phyloP scores from a whole-genome alignment of 2,113 vertebrate genomes.

The Petromus typicus region DNA sequence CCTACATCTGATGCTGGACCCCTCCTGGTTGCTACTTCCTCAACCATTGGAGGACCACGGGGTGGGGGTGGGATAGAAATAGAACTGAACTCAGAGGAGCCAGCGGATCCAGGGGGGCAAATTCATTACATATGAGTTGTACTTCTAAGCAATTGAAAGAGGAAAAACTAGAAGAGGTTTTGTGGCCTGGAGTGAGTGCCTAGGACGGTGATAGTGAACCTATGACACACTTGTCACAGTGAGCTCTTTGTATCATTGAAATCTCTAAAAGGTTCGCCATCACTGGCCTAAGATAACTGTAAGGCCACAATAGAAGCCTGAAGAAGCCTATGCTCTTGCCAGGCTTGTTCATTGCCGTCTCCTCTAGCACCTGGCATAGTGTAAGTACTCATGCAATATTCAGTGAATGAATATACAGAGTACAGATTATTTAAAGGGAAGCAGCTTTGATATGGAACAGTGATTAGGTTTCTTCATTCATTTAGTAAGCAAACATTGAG shows the following conservation, averaged over 20 bases:
- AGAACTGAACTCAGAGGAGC: neutral
- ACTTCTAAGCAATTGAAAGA: neutral
- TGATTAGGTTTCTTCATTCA: constrained; percentile 51
- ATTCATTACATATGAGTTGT: neutral
- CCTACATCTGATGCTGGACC: neutral
- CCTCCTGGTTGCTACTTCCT: neutral
- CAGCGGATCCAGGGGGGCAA: neutral
- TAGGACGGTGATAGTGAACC: neutral
- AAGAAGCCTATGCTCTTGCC: neutral
- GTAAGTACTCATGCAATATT: neutral
- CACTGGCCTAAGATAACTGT: neutral
- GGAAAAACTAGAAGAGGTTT: neutral
- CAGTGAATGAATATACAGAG: neutral
- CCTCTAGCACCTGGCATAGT: neutral
- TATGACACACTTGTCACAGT: neutral
- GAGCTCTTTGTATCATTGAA: neutral
- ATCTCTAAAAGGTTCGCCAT: neutral
- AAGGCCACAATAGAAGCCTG: neutral
- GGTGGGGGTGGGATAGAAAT: neutral
- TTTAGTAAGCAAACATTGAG: constrained; percentile 22
- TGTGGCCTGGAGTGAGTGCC: neutral
- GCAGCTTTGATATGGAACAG: constrained; percentile 37
- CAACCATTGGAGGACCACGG: neutral
- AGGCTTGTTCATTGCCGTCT: neutral
- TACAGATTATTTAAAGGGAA: constrained; percentile 38